phyloP scores from a whole-genome alignment of 53 echinoderm and acorn worm species.

The Crossaster papposus region DNA sequence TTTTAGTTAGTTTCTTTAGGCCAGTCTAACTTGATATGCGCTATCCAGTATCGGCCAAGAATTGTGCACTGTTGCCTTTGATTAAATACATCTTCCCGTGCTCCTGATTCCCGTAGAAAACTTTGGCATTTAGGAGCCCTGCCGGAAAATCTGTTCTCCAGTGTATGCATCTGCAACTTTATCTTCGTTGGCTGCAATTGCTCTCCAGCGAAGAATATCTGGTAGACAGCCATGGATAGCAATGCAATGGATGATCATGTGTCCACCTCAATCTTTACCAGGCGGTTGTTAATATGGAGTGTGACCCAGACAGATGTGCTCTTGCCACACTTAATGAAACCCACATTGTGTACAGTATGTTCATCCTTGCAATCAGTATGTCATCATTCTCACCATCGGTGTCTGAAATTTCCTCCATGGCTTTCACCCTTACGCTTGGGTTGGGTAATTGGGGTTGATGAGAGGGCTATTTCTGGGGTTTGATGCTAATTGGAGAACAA shows the following conservation, averaged over 20 bases:
- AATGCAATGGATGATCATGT: slow-evolving; percentile 26
- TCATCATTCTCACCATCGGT: neutral
- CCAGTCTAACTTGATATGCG: slow-evolving; percentile 27
- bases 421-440: slow-evolving; percentile 20
- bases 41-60: slow-evolving; percentile 22
- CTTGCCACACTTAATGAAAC: slow-evolving; percentile 10
- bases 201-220: neutral
- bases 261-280: slow-evolving; percentile 23
- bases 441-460: too few relatives aligned
- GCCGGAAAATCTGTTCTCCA: slow-evolving; percentile 1
- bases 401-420: neutral
- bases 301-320: slow-evolving; percentile 38
- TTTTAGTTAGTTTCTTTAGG: neutral
- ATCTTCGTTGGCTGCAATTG: slow-evolving; percentile 25
- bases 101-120: neutral
- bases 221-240: slow-evolving; percentile 6
- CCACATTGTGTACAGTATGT: slow-evolving; percentile 27
- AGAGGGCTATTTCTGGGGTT: neutral
- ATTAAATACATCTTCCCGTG: neutral
- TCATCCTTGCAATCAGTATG: slow-evolving; percentile 11
- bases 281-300: neutral
- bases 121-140: slow-evolving; percentile 10
- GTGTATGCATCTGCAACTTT: slow-evolving; percentile 17
- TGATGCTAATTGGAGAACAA: neutral
- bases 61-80: slow-evolving; percentile 13